Evolutionary conservation across 2,113 vertebrate genomes (phyloP), one percentile per base, ranked within the genome.

Genomic region (Galbula dea): DNA sequence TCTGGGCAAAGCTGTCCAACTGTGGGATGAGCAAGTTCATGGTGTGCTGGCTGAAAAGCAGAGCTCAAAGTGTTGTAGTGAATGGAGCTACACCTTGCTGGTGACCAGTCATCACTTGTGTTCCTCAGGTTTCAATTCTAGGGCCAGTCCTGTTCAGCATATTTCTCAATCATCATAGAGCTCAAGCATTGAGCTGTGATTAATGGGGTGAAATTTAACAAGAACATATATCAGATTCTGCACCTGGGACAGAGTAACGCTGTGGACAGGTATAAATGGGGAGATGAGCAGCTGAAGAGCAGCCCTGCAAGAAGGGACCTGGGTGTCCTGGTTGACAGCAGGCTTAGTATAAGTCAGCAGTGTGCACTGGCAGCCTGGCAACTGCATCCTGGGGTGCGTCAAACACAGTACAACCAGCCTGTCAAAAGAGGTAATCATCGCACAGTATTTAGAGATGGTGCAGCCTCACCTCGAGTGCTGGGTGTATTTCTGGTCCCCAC

Each of bases 41-140:
- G 6, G 12, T 45, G 62, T 76, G 27, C 16, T 36, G 20, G 13
- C 39, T 34, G 74, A 71, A 71, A 24, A 15, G 19, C 57, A 78
- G 57, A 58, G 17, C 43, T 30, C n/a, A 37, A 30, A 59, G 9
- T 10, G 15, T 22, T 48, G 19, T 14, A 48, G 20, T 23, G 55
- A 48, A 48, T 4, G 34, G 27, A n/a, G 63, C 32, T 45, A n/a
- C 20, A 15, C 11, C 39, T 62, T 27, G n/a, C 18, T 62, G 58
- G 27, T 1, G 3, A n/a, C n/a, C 1, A 1, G 20, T 51, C 46
- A 34, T 12, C 20, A 30, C 12, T 1, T 0, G 26, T 20, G n/a
- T 9, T 54, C 32, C n/a, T 54, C 39, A 32, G 48, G 57, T 37
- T 7, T 63, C 48, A 45, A 1, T 61, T 52, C 36, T 20, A 41